Evolutionary conservation across 2,797 vertebrate genomes (phyloP).

Genomic region (Esox masquinongy): DNA sequence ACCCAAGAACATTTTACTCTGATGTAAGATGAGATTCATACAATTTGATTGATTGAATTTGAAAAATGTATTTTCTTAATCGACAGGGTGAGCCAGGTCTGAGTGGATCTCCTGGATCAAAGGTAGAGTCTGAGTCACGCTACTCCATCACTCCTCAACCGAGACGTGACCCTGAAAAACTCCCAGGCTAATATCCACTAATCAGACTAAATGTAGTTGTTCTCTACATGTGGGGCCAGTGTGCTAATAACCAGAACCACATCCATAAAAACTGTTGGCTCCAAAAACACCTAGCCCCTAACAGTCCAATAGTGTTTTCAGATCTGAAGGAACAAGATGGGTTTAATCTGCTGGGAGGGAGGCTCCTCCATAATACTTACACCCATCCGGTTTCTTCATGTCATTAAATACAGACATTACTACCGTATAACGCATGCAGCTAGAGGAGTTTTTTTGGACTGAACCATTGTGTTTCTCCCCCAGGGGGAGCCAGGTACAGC

Average conservation of each 20-base stretch:
- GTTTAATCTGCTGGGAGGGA: not conserved
- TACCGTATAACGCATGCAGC: not conserved
- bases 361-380: not conserved
- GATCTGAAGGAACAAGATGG: not conserved
- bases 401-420: not conserved
- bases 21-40: not conserved
- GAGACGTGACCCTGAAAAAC: not conserved
- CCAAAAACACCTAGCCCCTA: not conserved
- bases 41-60: not conserved
- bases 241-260: not conserved
- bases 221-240: not conserved
- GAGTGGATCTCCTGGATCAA: slow-evolving; percentile 77
- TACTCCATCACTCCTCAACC: not conserved
- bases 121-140: slow-evolving; percentile 70
- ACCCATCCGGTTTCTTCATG: not conserved
- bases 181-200: not conserved
- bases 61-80: slow-evolving; percentile 31
- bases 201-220: not conserved
- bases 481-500: slow-evolving; percentile 84
- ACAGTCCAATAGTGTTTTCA: not conserved
- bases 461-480: not conserved
- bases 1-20: not conserved
- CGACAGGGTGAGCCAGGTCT: slow-evolving; percentile 84
- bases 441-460: not conserved
- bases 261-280: not conserved